Conservation (phyloP, 2,113 vertebrate genomes). For the Prunella himalayana region DNA sequence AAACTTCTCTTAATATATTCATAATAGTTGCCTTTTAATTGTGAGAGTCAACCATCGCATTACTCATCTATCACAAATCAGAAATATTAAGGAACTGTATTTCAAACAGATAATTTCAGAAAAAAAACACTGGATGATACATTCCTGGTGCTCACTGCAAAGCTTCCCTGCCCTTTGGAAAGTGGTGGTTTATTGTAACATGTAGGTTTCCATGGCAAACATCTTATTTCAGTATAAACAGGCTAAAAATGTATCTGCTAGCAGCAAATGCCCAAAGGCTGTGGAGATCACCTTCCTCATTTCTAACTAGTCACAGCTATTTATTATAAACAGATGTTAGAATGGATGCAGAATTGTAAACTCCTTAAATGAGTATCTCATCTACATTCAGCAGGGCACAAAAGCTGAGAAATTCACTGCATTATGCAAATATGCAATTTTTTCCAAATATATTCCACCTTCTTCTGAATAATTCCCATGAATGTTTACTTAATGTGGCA, state of each 20-base stretch:
- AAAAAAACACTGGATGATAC: background rate
- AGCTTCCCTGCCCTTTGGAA: background rate
- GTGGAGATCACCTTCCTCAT: background rate
- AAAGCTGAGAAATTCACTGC: background rate
- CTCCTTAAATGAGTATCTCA: background rate
- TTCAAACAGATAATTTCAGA: background rate
- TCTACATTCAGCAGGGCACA: background rate
- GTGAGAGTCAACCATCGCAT: background rate
- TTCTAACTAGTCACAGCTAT: background rate
- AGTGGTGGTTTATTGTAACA: background rate
- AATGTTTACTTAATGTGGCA: slow-evolving; percentile 46
- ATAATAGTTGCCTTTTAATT: background rate
- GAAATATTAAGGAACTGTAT: background rate
- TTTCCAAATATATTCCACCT: background rate
- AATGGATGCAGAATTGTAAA: background rate
- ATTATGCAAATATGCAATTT: background rate
- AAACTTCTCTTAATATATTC: background rate
- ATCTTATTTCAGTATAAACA: slow-evolving; percentile 26
- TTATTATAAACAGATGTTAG: slow-evolving; percentile 2
- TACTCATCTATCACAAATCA: background rate
- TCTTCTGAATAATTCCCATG: slow-evolving; percentile 39
- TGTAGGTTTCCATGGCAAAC: slow-evolving; percentile 40
- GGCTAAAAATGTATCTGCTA: background rate
- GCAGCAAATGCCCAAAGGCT: background rate
- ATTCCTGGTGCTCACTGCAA: background rate